Percentiles rank a stretch among this genome's conserved stretches.
These are phyloP conservation scores for Ormyrus labotus DNA, from an alignment of 2,888 invertebrate genomes.

Conservation along the genomic window DNA sequence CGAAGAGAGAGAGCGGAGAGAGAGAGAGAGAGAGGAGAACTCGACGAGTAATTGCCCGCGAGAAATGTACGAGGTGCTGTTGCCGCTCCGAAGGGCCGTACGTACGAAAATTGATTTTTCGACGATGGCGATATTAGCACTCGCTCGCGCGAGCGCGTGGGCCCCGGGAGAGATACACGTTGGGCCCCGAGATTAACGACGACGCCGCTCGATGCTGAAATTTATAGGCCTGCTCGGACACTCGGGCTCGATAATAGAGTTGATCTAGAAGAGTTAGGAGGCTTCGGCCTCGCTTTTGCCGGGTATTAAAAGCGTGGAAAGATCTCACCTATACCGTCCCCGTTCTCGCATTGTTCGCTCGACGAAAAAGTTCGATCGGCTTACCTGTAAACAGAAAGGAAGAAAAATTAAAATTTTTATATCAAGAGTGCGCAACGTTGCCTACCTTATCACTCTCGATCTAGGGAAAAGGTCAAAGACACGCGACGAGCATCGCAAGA, in stretches of 20 bases:
- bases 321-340: conserved; percentile 32
- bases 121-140: background rate
- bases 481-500: conserved; percentile 2
- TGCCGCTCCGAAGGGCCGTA: conserved; percentile 17
- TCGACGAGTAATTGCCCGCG: conserved; percentile 49
- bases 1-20: background rate
- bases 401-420: background rate
- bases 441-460: background rate
- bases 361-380: background rate
- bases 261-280: conserved; percentile 19
- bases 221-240: conserved; percentile 37
- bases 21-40: background rate
- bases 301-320: background rate
- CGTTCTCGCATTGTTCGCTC: too few relatives aligned
- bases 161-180: background rate
- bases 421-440: too few relatives aligned
- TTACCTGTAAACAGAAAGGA: conserved; percentile 52
- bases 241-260: conserved; percentile 42
- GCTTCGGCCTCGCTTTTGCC: background rate
- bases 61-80: conserved; percentile 56
- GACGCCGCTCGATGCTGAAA: conserved; percentile 15
- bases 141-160: background rate
- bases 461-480: background rate
- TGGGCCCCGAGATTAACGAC: conserved; percentile 45
- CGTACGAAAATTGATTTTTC: conserved; percentile 54